A percentile compares a stretch with the other conserved stretches of the same genome.
These are phyloP conservation scores for Proales similis DNA, from an alignment of 1,140 invertebrate species.

Conservation along the genomic window DNA sequence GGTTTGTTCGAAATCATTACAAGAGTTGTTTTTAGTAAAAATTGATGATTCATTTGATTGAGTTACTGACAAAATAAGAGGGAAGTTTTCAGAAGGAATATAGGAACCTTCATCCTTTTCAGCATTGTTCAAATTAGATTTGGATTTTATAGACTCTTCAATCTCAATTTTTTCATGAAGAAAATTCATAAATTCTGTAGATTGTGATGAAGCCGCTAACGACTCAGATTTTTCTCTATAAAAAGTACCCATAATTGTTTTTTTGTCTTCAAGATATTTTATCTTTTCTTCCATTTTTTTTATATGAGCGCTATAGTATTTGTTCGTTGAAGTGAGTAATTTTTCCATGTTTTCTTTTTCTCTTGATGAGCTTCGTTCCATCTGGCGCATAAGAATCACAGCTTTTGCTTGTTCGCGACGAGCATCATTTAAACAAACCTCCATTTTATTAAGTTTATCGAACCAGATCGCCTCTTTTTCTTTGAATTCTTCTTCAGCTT, in stretches of 20 bases:
- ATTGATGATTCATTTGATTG: no score
- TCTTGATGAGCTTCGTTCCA: slow-evolving; percentile 20
- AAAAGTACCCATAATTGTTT: slow-evolving; percentile 16
- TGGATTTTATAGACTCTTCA: no score
- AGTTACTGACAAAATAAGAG: no score
- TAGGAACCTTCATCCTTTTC: no score
- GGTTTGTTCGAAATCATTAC: no score
- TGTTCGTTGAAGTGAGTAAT: slow-evolving; percentile 12
- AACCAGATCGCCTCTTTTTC: slow-evolving; percentile 15
- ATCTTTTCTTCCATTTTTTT: slow-evolving; percentile 26
- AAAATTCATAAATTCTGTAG: no score
- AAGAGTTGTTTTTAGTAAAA: no score
- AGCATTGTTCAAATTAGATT: no score
- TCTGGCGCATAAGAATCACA: slow-evolving; percentile 27
- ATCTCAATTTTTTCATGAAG: no score
- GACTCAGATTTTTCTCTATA: no score
- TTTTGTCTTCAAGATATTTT: slow-evolving; percentile 11
- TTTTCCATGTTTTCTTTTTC: slow-evolving; percentile 32
- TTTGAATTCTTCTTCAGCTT: slow-evolving; percentile 15
- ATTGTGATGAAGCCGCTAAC: no score
- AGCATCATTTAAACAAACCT: slow-evolving; percentile 23
- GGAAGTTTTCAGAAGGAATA: no score
- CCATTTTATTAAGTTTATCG: slow-evolving; percentile 20
- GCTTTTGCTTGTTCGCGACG: slow-evolving; percentile 32
- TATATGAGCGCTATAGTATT: slow-evolving; percentile 21